Evolutionary conservation across 92 coral and sea anemone species (phyloP), one percentile per base, ranked within the genome.

Genomic region (Epizoanthus scotinus): DNA sequence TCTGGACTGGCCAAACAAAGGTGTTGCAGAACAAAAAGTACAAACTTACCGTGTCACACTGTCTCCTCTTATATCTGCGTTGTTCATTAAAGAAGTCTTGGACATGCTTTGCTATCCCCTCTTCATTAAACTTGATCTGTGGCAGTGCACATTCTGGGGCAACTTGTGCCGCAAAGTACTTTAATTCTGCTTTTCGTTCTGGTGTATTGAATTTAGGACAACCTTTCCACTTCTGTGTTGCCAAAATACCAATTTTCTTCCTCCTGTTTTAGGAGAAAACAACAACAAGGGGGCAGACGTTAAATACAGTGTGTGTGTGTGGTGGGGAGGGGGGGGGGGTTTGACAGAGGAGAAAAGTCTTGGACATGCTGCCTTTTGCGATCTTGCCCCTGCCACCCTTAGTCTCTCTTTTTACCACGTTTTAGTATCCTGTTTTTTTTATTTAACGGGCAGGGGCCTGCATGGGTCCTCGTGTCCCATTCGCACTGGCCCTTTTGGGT

Each of bases 31-130:
- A 34, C 29, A n/a, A 55, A 67, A 79, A 85, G 52, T 78, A 65
- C 89, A 68, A 38, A 62, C 67, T 65, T 50, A 82, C 58, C 71
- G 70, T 24, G 70, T 64, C 44, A 24, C 40, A 13, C 70, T 62
- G 84, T 54, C 19, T 74, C 69, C 79, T 88, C 66, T 29, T 56
- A 58, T 87, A 84, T 19, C 93, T 60, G 66, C 91, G 27, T 70
- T 87, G 93, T 55, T 90, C 86, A 72, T 79, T 87, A 63, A 88
- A 82, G 67, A 70, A 83, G 63, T 78, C 84, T 53, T 79, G 91
- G 13, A 87, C 29, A 36, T 90, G 93, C 61, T 86, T 83, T 47
- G 79, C 77, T 17, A 87, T 90, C 9, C 91, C 93, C 25, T 87
- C 73, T 58, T 66, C 83, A 56, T 71, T 79, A 60, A 90, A 90